Percentiles rank a stretch among this genome's conserved stretches.
phyloP scores from a whole-genome alignment of 2,113 vertebrate genomes.

The Manacus vitellinus region DNA sequence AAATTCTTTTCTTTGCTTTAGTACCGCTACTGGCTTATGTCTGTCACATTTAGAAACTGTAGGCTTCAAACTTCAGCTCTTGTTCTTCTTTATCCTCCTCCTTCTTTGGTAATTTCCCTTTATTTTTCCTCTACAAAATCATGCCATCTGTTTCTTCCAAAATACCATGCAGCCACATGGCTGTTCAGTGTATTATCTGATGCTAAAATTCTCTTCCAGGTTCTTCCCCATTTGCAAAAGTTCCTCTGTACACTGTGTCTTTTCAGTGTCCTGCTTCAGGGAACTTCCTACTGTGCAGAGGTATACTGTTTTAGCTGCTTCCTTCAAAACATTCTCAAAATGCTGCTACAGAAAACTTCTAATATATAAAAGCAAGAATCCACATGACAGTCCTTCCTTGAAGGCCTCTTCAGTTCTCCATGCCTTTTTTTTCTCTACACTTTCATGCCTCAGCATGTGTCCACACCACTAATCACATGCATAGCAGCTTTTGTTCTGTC shows the following conservation, averaged over 20 bases:
- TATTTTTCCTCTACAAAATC: neutral
- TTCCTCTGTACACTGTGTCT: neutral
- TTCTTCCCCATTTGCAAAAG: neutral
- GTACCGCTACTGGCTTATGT: neutral
- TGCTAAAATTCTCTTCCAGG: neutral
- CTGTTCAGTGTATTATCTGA: neutral
- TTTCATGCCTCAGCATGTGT: neutral
- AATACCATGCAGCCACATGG: neutral
- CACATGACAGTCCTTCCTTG: neutral
- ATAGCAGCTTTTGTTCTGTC: neutral
- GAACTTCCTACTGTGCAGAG: neutral
- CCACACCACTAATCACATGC: neutral
- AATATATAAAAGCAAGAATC: neutral
- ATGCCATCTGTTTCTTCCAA: neutral
- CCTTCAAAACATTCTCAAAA: neutral
- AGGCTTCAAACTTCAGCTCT: neutral
- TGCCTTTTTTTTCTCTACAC: neutral
- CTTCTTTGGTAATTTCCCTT: neutral
- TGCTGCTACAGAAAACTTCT: neutral
- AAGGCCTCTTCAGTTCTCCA: neutral
- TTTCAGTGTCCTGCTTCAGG: neutral
- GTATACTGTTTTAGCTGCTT: neutral
- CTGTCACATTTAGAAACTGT: neutral
- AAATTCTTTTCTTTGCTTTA: neutral
- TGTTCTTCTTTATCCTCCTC: neutral